Evolutionary conservation across 2,797 vertebrate genomes (phyloP).

Genomic region (Labroides dimidiatus): DNA sequence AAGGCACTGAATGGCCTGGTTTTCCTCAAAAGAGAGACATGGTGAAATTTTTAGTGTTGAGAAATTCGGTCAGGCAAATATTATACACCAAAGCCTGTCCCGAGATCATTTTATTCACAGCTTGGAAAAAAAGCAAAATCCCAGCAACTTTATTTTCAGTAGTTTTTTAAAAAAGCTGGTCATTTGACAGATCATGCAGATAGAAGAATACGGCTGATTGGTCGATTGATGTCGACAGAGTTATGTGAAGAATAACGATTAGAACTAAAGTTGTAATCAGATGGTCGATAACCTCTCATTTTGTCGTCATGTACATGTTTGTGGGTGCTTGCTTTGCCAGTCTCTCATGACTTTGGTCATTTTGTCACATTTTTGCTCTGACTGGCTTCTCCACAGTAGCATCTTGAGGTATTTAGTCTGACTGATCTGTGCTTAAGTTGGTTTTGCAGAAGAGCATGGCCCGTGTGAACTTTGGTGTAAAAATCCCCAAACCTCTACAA

Average conservation of each 20-base stretch:
- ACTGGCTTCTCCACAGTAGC: conserved; percentile 74
- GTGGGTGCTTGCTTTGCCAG: conserved; percentile 70
- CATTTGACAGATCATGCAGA: conserved; percentile 23
- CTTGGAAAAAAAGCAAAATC: conserved; percentile 20
- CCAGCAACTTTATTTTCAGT: conserved; percentile 23
- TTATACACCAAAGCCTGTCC: conserved; percentile 55
- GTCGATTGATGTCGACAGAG: conserved; percentile 45
- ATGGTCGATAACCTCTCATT: conserved; percentile 76
- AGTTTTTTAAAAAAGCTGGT: conserved; percentile 36
- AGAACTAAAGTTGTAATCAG: conserved; percentile 74
- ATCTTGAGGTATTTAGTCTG: conserved; percentile 69
- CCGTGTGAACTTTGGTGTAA: conserved; percentile 59
- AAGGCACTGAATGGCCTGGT: conserved; percentile 40
- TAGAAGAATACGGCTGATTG: neutral
- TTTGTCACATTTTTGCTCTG: conserved; percentile 73
- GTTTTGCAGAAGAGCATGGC: conserved; percentile 57
- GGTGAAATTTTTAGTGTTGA: conserved; percentile 45
- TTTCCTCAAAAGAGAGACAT: conserved; percentile 51
- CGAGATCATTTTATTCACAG: conserved; percentile 41
- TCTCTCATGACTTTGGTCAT: conserved; percentile 79
- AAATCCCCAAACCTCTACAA: conserved; percentile 45
- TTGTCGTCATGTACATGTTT: conserved; percentile 76
- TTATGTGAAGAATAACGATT: conserved; percentile 76
- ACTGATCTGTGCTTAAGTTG: conserved; percentile 57
- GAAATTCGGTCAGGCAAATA: conserved; percentile 52